Conservation (phyloP, 37 sponge, comb jelly and placozoan species). For the Aphrocallistes beatrix region DNA sequence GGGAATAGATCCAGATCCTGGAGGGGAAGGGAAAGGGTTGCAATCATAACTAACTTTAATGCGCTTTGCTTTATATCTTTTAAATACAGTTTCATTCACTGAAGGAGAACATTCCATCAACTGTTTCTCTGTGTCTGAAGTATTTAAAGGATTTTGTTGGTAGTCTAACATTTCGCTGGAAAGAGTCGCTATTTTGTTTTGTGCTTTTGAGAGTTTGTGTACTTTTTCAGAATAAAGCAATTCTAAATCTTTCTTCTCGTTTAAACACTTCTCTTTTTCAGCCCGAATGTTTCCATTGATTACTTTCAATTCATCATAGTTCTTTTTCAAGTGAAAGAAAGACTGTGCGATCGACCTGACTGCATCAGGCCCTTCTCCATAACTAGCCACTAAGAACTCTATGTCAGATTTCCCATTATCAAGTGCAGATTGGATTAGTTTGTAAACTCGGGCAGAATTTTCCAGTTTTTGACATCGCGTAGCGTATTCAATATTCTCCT, state of each 20-base stretch:
- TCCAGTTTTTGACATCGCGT: background rate
- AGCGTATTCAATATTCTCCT: background rate
- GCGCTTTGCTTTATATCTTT: no score
- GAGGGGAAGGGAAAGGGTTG: no score
- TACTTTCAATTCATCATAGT: background rate
- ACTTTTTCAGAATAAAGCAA: background rate
- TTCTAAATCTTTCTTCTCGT: background rate
- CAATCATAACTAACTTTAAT: no score
- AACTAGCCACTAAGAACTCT: background rate
- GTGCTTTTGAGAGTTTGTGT: background rate
- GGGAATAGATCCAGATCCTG: no score
- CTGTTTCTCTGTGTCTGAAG: no score
- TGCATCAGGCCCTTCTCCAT: background rate
- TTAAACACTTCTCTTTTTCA: background rate
- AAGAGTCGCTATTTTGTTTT: background rate
- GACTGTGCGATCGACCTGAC: background rate
- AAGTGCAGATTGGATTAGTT: background rate
- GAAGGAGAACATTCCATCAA: no score
- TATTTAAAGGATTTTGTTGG: no score
- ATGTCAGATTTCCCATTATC: constrained; percentile 12
- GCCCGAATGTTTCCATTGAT: background rate
- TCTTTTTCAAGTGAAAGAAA: constrained; percentile 1
- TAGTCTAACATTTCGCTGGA: no score
- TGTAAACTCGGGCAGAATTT: background rate
- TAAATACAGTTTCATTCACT: no score